Base-by-base conservation (phyloP, 1,140 invertebrate species). In the Papilio polyxenes region DNA sequence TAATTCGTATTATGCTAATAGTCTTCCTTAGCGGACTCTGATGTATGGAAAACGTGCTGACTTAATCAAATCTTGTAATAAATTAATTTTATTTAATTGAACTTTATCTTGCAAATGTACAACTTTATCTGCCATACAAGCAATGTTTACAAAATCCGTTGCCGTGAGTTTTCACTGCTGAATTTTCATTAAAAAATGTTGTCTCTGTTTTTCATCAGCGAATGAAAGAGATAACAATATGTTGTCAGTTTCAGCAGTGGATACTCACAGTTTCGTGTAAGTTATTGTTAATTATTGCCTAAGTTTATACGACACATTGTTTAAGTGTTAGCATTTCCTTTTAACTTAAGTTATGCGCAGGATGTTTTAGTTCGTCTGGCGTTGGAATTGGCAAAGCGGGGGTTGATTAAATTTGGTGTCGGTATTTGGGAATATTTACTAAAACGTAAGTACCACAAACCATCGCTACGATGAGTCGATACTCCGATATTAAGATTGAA, bases 221-320 rank as follows among this genome's bases (percentile, higher is more conserved):
- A 59, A 8, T 59, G n/a, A 59, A 59, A 59, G 56, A 7, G 56
- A 59, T 59, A 4, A n/a, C 56, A 2, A 59, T 59, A 20, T 59
- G 9, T n/a, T 59, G 56, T 56, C 53, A 59, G 2, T 59, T 1
- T 59, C 56, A 1, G n/a, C 56, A 59, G 56, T 59, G 56, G n/a
- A n/a, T n/a, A 59, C 17, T 59, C 56, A n/a, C 56, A 17, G 56
- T 59, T 89, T 75, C 83, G 84, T 90, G 81, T 89, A 91, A 91
- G 89, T 87, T 89, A 81, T 91, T 89, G 86, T 92, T 92, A 93
- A 92, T 89, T 92, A 92, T 91, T 91, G 91, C 92, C 92, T 93
- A 93, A 92, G 91, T 92, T 93, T 92, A 87, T 91, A 90, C 87
- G 88, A 91, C 88, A 83, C 90, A 89, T 90, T 89, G 87, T 85